Conservation (phyloP, 2,888 invertebrate genomes). For the Drosophila putrida region DNA sequence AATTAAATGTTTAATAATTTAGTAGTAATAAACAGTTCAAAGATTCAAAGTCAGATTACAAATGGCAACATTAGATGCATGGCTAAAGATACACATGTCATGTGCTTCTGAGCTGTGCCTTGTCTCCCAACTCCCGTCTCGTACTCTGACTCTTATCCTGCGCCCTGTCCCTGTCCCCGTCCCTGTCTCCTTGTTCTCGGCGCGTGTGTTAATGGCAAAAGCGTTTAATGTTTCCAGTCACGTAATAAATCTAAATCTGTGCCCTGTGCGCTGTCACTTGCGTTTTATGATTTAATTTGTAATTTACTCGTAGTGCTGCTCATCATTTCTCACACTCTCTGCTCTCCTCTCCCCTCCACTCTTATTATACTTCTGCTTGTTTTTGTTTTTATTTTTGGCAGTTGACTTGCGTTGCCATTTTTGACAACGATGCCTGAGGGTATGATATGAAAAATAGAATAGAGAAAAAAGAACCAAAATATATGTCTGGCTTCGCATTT, state of each 20-base stretch:
- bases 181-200: constrained; percentile 12
- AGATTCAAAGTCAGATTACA: constrained; percentile 17
- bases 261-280: constrained; percentile 80
- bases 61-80: constrained; percentile 28
- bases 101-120: constrained; percentile 16
- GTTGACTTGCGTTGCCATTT: constrained; percentile 74
- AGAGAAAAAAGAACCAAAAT: constrained; percentile 12
- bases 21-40: constrained; percentile 31
- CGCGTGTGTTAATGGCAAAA: constrained; percentile 78
- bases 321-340: not conserved
- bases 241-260: constrained; percentile 81
- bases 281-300: constrained; percentile 81
- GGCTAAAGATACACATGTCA: constrained; percentile 29
- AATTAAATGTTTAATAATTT: constrained; percentile 53
- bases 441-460: constrained; percentile 36
- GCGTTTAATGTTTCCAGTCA: constrained; percentile 81
- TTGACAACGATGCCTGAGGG: constrained; percentile 72
- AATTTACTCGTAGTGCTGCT: constrained; percentile 72
- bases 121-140: not conserved
- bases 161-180: no score
- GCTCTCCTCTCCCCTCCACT: constrained; percentile 23
- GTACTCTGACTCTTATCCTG: not conserved
- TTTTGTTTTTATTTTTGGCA: constrained; percentile 57
- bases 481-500: constrained; percentile 64
- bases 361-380: constrained; percentile 19